phyloP scores from a whole-genome alignment of 1,140 invertebrate species.

The Neuroterus valhalla region DNA sequence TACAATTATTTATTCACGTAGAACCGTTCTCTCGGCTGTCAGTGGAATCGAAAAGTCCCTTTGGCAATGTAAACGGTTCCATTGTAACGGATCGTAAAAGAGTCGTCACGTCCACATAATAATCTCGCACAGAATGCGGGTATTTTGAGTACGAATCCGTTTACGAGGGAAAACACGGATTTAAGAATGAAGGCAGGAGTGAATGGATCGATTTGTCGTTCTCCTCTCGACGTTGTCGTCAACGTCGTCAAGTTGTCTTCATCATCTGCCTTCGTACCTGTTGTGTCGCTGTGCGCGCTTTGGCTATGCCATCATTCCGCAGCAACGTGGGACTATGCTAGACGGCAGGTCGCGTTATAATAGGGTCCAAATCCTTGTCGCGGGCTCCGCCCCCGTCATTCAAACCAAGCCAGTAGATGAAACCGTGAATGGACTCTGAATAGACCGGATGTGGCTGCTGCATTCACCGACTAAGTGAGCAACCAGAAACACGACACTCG shows the following conservation, averaged over 20 bases:
- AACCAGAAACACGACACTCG: conserved; percentile 57
- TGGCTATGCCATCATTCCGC: conserved; percentile 35
- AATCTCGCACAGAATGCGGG: conserved; percentile 35
- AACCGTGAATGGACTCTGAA: conserved; percentile 50
- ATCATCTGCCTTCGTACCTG: conserved; percentile 37
- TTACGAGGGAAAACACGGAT: conserved; percentile 52
- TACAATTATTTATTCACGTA: conserved; percentile 37
- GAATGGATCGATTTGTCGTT: conserved; percentile 54
- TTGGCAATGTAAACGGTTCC: conserved; percentile 35
- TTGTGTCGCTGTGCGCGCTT: conserved; percentile 40
- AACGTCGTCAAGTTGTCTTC: conserved; percentile 34
- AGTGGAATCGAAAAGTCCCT: conserved; percentile 51
- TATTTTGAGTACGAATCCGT: conserved; percentile 54
- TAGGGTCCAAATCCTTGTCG: conserved; percentile 42
- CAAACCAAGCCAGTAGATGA: conserved; percentile 42
- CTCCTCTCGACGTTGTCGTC: conserved; percentile 31
- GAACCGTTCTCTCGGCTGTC: conserved; percentile 23
- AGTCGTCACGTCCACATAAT: conserved; percentile 29
- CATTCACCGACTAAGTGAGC: conserved; percentile 60
- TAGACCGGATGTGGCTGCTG: conserved; percentile 62
- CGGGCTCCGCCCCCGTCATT: conserved; percentile 55
- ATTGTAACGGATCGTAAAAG: conserved; percentile 33
- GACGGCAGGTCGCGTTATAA: conserved; percentile 44
- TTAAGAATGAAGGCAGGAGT: conserved; percentile 44
- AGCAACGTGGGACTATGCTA: conserved; percentile 38